Conservation (phyloP, 2,888 invertebrate species). For the Drosophila suboccidentalis region DNA sequence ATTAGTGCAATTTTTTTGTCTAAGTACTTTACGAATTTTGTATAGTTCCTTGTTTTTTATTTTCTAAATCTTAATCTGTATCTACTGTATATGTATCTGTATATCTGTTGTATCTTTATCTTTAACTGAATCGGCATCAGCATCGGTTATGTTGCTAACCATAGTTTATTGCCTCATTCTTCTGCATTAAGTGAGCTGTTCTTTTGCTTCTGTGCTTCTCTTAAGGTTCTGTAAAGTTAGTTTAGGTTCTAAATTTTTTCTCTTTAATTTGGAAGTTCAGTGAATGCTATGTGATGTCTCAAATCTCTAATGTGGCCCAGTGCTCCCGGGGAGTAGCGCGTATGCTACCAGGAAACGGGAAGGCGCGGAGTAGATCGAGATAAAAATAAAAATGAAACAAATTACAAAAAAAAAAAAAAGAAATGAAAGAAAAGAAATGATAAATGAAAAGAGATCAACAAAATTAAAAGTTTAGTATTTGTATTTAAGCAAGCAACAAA, state of each 20-base stretch:
- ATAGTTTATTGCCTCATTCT: constrained; percentile 27
- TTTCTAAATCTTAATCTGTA: constrained; percentile 56
- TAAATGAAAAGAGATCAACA: constrained; percentile 70
- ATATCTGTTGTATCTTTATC: constrained; percentile 35
- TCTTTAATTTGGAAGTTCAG: constrained; percentile 50
- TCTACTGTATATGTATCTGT: constrained; percentile 26
- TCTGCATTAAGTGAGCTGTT: constrained; percentile 53
- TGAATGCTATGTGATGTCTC: constrained; percentile 79
- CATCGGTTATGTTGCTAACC: constrained; percentile 44
- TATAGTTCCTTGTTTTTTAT: constrained; percentile 78
- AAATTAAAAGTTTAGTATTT: constrained; percentile 79
- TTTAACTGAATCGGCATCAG: constrained; percentile 39
- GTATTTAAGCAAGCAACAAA: constrained; percentile 80
- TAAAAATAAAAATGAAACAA: constrained; percentile 47
- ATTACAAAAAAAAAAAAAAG: constrained; percentile 45
- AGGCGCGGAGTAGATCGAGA: constrained; percentile 53
- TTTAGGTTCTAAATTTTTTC: constrained; percentile 43
- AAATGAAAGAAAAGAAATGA: constrained; percentile 16
- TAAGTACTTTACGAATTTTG: constrained; percentile 78
- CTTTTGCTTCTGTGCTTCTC: constrained; percentile 55
- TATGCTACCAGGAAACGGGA: constrained; percentile 30
- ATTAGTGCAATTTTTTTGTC: constrained; percentile 73
- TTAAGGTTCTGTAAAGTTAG: constrained; percentile 71
- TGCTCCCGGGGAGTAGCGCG: constrained; percentile 67
- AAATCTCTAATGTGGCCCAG: constrained; percentile 77